Evolutionary conservation across 1,140 invertebrate genomes (phyloP).

Genomic region (Aethina tumida): DNA sequence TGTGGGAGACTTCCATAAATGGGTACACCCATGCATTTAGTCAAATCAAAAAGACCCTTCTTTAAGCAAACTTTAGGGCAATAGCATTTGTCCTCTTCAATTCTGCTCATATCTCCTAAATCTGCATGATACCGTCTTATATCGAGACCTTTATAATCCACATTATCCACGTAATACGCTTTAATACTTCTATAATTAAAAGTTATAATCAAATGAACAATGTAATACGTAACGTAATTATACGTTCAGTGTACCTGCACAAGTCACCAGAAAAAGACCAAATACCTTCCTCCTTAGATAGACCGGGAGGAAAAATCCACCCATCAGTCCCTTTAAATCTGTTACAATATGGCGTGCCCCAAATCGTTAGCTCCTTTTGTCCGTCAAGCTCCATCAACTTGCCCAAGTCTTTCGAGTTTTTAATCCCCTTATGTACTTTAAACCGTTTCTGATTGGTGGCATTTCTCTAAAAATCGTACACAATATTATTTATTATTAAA

Average conservation of each 20-base stretch:
- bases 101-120: constrained; percentile 49
- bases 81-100: constrained; percentile 60
- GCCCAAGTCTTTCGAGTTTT: constrained; percentile 38
- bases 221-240: background rate
- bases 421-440: constrained; percentile 53
- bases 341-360: constrained; percentile 55
- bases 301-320: constrained; percentile 62
- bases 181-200: constrained; percentile 12
- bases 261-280: constrained; percentile 52
- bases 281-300: constrained; percentile 42
- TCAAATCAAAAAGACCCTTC: constrained; percentile 58
- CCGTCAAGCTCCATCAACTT: constrained; percentile 52
- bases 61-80: constrained; percentile 55
- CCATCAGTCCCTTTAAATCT: constrained; percentile 62
- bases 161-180: constrained; percentile 11
- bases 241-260: constrained; percentile 40
- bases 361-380: constrained; percentile 44
- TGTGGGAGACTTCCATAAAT: constrained; percentile 68
- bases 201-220: background rate
- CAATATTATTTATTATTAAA: too few species aligned
- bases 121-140: constrained; percentile 17
- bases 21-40: constrained; percentile 55
- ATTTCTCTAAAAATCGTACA: constrained; percentile 41
- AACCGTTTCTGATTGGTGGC: constrained; percentile 45
- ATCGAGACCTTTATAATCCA: constrained; percentile 13